Base-by-base conservation (phyloP, 2,888 invertebrate genomes). In the Drosophila pseudotakahashii region DNA sequence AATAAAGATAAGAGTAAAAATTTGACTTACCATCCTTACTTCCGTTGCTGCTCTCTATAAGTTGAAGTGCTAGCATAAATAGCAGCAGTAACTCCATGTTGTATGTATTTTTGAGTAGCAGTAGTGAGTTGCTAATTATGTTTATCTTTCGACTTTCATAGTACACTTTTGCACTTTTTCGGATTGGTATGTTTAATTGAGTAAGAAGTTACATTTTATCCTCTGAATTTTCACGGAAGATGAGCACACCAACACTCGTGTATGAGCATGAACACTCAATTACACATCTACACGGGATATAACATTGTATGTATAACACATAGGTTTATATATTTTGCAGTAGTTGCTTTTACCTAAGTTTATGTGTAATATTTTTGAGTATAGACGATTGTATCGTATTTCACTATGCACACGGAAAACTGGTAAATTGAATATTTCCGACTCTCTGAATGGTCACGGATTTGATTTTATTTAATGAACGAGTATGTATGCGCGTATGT, bases 21-120 rank as follows among this genome's bases (percentile, higher is more conserved):
- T 14, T 19, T 1, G 13, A 76, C 83, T 76, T 63, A 83, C 83
- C 83, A 72, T 83, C 84, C 71, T 76, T 83, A 42, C 79, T 79
- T 59, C 81, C 83, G 32, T 54, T 34, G 66, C 59, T 68, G 41
- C 70, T 50, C 55, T 73, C 74, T 26, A 78, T 48, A 36, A 83
- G 68, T 63, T 67, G 67, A 36, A 77, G 52, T 26, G 75, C 19
- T 42, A 86, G 32, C 36, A 82, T 42, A 41, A 83, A 16, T 51
- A 54, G 39, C 30, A 77, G 34, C 55, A 54, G 26, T 50, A 50
- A 54, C 54, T 77, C 75, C 87, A 83, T 83, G 55, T 67, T 73
- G 57, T 52, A 26, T 26, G 48, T 16, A 19, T 37, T 42, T 45
- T 51, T 32, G 11, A 42, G 45, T 34, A 30, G 19, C 51, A 23